Conservation (phyloP, 1,140 invertebrate genomes). For the Macrocentrus cingulum region DNA sequence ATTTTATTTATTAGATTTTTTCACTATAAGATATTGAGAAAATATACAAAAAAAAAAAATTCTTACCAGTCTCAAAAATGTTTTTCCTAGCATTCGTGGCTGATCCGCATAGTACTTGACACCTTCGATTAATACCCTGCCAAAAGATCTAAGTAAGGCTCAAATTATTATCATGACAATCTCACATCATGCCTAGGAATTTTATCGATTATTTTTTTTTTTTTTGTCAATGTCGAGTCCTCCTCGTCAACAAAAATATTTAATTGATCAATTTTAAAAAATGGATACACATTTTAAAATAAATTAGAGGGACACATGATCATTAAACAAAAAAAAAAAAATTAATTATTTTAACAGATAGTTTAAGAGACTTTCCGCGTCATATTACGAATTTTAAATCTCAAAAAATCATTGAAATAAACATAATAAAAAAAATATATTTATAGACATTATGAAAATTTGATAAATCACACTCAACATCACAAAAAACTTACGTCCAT, state of each 20-base stretch:
- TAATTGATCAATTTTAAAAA: constrained; percentile 1
- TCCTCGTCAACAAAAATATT: neutral
- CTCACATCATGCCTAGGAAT: constrained; percentile 46
- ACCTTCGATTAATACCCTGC: constrained; percentile 88
- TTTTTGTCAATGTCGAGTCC: neutral
- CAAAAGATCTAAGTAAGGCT: constrained; percentile 61
- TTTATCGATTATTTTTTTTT: neutral
- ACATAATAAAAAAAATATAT: too few species aligned
- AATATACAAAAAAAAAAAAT: too few species aligned
- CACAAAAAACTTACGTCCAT: constrained; percentile 28
- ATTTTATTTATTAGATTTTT: too few species aligned
- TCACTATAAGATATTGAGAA: neutral
- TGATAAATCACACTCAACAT: constrained; percentile 13
- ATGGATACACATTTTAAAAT: too few species aligned
- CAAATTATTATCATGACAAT: constrained; percentile 58
- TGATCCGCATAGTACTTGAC: constrained; percentile 90
- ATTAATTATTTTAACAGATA: too few species aligned
- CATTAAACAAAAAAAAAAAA: too few species aligned
- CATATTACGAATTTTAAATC: too few species aligned
- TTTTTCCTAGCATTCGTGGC: constrained; percentile 81
- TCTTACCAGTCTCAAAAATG: constrained; percentile 79
- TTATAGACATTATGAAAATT: too few species aligned
- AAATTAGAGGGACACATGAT: too few species aligned
- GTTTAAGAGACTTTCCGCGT: too few species aligned
- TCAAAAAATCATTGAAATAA: too few species aligned